Conservation (phyloP, 2,797 vertebrate species). For the Sebastes variabilis region DNA sequence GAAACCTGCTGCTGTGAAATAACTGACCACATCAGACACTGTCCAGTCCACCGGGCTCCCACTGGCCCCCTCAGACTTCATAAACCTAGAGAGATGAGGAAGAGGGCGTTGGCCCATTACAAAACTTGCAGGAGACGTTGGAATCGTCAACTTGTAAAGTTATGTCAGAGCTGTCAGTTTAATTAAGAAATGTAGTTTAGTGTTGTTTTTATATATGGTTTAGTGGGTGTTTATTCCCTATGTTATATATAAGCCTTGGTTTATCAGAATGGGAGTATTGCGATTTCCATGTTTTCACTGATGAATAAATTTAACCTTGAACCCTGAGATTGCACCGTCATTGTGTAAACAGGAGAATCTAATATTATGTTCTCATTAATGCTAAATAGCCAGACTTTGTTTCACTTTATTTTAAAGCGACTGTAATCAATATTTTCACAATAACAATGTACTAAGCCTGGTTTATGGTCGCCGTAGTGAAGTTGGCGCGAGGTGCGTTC, state of each 20-base stretch:
- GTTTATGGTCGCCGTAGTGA: no score
- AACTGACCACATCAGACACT: constrained; percentile 88
- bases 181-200: neutral
- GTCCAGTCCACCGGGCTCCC: constrained; percentile 88
- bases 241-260: neutral
- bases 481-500: no score
- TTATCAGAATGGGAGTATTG: neutral
- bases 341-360: neutral
- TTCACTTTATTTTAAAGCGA: neutral
- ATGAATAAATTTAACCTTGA: neutral
- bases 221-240: neutral
- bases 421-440: neutral
- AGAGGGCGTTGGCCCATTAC: neutral
- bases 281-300: neutral
- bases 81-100: constrained; percentile 54
- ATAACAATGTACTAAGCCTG: neutral
- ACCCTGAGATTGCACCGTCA: neutral
- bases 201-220: neutral
- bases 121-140: neutral
- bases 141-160: neutral
- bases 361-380: neutral
- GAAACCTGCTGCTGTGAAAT: constrained; percentile 89
- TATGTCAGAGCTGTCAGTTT: neutral
- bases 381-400: neutral
- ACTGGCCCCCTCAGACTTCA: constrained; percentile 76